Evolutionary conservation across 2,888 invertebrate species (phyloP), one percentile per base, ranked within the genome.

Genomic region (Nephrocerus scutellatus): DNA sequence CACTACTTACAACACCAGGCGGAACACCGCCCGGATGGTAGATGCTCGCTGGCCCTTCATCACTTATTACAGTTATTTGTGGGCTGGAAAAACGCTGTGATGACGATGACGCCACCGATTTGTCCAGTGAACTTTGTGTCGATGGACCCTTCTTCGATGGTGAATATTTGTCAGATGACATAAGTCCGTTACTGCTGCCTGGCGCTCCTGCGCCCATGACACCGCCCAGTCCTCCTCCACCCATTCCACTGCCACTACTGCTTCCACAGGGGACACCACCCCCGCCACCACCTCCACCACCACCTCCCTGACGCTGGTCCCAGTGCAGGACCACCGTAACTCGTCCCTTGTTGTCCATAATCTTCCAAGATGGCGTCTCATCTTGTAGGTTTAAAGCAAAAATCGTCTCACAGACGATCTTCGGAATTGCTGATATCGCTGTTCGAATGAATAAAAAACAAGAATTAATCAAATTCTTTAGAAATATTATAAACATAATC

Each of bases 281-380:
- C 53, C 72, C 59, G 54, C 68, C 67, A 48, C 69, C 63, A 41
- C 66, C 70, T 54, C 62, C 63, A 29, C 62, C 57, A 48, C 61
- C 69, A 57, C 76, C 73, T 60, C 75, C 77, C 70, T 78, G 82
- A 58, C 87, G 82, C 75, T 89, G 90, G 76, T 92, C 92, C 92
- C 92, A 92, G 74, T 92, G 90, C 70, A 92, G 76, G 69, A 92
- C 91, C 74, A 92, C 90, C 63, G 92, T 92, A 75, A 92, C 88
- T 70, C 90, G 84, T 70, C 91, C 92, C 76, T 90, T 89, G 80
- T 90, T 90, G 82, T 92, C 92, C 90, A 91, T 91, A 76, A 92
- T 91, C 75, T 92, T 92, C 92, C 92, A 92, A 74, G 90, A 89
- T 67, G 92, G 91, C 70, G 90, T 89, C 74, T 91, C 90, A 85